These are phyloP conservation scores for Pagrus major DNA, from an alignment of 2,113 vertebrate genomes.

Conservation along the genomic window DNA sequence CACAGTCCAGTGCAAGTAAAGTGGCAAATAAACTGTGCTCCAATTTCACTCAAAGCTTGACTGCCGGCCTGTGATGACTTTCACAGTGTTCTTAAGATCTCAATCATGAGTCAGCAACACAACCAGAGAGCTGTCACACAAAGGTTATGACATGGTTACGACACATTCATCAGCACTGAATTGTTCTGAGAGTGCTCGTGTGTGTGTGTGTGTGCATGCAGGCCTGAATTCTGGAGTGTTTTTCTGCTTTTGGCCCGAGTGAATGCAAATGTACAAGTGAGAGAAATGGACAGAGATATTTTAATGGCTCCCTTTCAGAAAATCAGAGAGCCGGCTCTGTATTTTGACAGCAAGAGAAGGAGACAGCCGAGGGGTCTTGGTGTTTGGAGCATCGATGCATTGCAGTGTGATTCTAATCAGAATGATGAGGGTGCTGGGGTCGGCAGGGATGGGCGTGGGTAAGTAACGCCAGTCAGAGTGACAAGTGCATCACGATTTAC, in stretches of 20 bases:
- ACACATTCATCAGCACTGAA: slow-evolving; percentile 6
- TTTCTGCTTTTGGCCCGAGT: neutral
- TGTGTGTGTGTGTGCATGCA: neutral
- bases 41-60: slow-evolving; percentile 6
- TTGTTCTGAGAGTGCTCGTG: slow-evolving; percentile 10
- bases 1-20: neutral
- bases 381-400: slow-evolving; percentile 30
- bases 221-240: neutral
- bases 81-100: slow-evolving; percentile 19
- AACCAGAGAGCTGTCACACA: slow-evolving; percentile 4
- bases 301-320: slow-evolving; percentile 30
- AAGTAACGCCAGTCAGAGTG: slow-evolving; percentile 36
- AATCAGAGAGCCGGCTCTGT: slow-evolving; percentile 25
- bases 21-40: slow-evolving; percentile 19
- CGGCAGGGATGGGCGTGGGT: slow-evolving; percentile 28
- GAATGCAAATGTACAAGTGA: slow-evolving; percentile 39
- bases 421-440: slow-evolving; percentile 51
- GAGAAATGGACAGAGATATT: neutral
- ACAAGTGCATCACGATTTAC: slow-evolving; percentile 53
- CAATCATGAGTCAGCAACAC: slow-evolving; percentile 22
- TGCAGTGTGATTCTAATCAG: slow-evolving; percentile 61
- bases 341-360: slow-evolving; percentile 32
- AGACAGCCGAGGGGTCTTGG: slow-evolving; percentile 19
- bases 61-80: slow-evolving; percentile 11
- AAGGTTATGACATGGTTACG: slow-evolving; percentile 12